Conservation (phyloP, 2,888 invertebrate species). For the Athripsodes cinereus region DNA sequence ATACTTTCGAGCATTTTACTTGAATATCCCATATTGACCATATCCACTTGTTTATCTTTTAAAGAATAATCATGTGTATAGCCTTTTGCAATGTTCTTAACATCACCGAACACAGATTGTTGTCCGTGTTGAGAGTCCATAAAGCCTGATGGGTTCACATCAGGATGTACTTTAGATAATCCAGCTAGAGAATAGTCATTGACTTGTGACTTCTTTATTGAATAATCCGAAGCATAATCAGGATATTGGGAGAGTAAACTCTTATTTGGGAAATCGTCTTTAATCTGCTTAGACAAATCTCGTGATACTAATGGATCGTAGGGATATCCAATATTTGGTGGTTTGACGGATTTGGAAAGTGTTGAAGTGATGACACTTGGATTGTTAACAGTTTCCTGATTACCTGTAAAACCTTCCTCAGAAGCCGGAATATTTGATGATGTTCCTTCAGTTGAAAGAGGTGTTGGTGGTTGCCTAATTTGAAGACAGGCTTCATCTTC, state of each 20-base stretch:
- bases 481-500: slow-evolving; percentile 3
- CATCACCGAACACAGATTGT: slow-evolving; percentile 9
- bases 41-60: slow-evolving; percentile 33
- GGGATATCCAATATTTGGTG: background rate
- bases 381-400: slow-evolving; percentile 4
- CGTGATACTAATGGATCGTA: background rate
- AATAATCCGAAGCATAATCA: slow-evolving; percentile 15
- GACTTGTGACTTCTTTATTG: slow-evolving; percentile 11
- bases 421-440: background rate
- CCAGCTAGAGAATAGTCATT: slow-evolving; percentile 16
- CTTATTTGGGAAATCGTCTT: background rate
- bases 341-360: slow-evolving; percentile 5
- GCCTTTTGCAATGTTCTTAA: slow-evolving; percentile 13
- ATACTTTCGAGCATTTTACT: slow-evolving; percentile 21
- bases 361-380: slow-evolving; percentile 14
- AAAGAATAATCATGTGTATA: slow-evolving; percentile 8
- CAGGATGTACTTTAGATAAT: slow-evolving; percentile 7
- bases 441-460: too few relatives aligned
- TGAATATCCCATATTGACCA: slow-evolving; percentile 35
- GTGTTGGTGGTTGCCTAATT: slow-evolving; percentile 23
- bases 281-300: slow-evolving; percentile 1
- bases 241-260: slow-evolving; percentile 6
- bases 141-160: slow-evolving; percentile 5
- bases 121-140: slow-evolving; percentile 5
- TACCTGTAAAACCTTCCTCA: background rate